Percentiles rank a stretch among this genome's conserved stretches.
These are phyloP conservation scores for Alethe diademata DNA, from an alignment of 2,113 vertebrate genomes.

Conservation along the genomic window DNA sequence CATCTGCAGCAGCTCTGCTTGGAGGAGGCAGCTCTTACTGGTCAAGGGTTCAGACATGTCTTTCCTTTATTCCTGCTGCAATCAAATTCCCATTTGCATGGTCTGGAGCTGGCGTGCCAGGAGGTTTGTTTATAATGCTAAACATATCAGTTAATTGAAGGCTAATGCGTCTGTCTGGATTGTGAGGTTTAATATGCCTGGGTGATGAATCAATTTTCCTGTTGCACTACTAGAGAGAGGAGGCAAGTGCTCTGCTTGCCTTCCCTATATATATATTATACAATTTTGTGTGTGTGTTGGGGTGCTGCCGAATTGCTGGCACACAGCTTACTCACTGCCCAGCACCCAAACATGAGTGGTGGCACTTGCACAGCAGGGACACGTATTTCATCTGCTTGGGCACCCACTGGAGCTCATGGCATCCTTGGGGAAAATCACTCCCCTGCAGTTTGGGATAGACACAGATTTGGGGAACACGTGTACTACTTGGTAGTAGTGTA, in stretches of 20 bases:
- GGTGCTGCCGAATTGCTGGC: not conserved
- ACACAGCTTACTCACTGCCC: not conserved
- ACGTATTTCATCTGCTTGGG: not conserved
- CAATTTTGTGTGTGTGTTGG: not conserved
- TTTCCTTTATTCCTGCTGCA: not conserved
- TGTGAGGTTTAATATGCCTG: constrained; percentile 14
- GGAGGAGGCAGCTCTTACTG: not conserved
- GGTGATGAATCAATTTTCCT: constrained; percentile 62
- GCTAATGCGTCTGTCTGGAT: constrained; percentile 64
- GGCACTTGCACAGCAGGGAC: not conserved
- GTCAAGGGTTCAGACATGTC: not conserved
- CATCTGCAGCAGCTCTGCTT: not conserved
- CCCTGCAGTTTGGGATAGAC: not conserved
- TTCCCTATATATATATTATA: not conserved
- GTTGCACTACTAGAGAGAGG: not conserved
- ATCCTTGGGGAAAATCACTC: not conserved
- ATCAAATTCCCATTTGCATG: not conserved
- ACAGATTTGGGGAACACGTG: not conserved
- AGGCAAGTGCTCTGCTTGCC: not conserved
- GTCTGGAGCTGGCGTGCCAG: not conserved
- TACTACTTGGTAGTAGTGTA: too few species aligned
- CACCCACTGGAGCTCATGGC: not conserved
- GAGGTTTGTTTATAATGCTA: constrained; percentile 65
- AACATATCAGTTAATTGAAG: constrained; percentile 71
- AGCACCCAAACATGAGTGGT: rapidly evolving